These are phyloP conservation scores for Arizona elegans DNA, from an alignment of 2,113 vertebrate species.

Conservation along the genomic window DNA sequence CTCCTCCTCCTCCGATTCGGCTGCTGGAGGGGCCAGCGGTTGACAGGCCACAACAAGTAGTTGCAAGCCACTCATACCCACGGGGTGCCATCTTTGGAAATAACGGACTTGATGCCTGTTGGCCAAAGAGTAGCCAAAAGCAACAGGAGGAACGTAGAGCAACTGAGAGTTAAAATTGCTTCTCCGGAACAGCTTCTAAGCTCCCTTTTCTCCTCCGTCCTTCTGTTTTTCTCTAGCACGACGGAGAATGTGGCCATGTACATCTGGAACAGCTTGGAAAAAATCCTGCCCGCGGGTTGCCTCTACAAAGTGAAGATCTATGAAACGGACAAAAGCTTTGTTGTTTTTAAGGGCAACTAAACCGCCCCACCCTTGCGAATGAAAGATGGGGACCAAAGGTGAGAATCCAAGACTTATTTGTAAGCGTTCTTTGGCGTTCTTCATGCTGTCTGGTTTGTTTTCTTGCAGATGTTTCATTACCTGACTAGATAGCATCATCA, in stretches of 20 bases:
- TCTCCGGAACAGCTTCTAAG: neutral
- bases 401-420: neutral
- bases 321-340: constrained; percentile 45
- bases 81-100: neutral
- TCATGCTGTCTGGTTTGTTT: too few relatives aligned
- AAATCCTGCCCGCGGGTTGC: constrained; percentile 9
- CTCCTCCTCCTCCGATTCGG: too few relatives aligned
- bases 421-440: neutral
- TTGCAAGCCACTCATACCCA: neutral
- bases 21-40: too few relatives aligned
- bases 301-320: constrained; percentile 39
- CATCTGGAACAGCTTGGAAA: constrained; percentile 44
- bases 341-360: constrained; percentile 19
- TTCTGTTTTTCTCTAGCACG: neutral
- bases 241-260: constrained; percentile 1
- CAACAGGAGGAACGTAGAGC: neutral
- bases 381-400: neutral
- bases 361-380: neutral
- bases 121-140: neutral
- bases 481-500: neutral
- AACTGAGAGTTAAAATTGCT: neutral
- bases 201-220: neutral
- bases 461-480: neutral
- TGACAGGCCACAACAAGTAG: too few relatives aligned
- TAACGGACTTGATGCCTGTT: neutral